phyloP scores from a whole-genome alignment of 2,888 invertebrate species.

The Sphaeridia pumilis region DNA sequence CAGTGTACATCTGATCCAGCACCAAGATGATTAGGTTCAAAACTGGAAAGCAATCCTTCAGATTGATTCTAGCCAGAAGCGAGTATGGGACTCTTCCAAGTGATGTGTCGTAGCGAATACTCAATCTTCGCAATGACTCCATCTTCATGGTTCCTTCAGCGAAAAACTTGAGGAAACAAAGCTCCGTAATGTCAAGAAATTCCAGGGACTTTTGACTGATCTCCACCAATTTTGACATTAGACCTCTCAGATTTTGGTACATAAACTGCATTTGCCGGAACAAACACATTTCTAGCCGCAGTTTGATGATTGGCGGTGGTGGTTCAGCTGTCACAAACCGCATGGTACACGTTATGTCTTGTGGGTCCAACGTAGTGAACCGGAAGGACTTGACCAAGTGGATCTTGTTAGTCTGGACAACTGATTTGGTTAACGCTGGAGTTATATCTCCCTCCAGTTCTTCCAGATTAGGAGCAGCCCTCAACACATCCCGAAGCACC shows the following conservation, averaged over 20 bases:
- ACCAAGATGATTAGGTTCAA: constrained; percentile 1
- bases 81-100: background rate
- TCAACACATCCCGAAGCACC: constrained; percentile 1
- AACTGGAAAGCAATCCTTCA: background rate
- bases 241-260: background rate
- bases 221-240: background rate
- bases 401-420: background rate
- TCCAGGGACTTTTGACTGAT: background rate
- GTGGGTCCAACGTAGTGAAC: background rate
- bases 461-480: constrained; percentile 2
- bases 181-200: background rate
- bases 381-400: background rate
- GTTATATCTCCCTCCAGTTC: constrained; percentile 5
- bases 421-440: background rate
- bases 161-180: background rate
- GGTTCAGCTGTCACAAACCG: background rate
- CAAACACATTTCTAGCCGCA: background rate
- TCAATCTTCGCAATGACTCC: background rate
- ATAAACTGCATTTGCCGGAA: background rate
- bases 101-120: background rate
- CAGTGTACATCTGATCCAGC: background rate
- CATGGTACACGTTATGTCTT: background rate
- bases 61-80: background rate
- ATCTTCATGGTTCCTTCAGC: background rate
- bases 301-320: background rate